phyloP scores from a whole-genome alignment of 2,113 vertebrate species.

The Corydoras maculifer region DNA sequence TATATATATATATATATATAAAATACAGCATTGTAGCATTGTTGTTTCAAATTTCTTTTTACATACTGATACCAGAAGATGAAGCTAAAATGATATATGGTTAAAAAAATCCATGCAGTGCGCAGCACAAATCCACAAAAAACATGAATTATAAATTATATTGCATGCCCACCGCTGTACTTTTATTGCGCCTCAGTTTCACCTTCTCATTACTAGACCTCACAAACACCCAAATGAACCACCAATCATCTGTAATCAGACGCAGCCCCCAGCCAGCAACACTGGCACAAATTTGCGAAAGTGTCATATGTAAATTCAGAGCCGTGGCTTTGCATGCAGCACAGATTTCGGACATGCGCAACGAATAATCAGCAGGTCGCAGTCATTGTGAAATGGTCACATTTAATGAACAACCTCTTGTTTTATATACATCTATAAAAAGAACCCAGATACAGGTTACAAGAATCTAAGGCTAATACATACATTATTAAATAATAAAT shows the following conservation, averaged over 20 bases:
- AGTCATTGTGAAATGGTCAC: conserved; percentile 77
- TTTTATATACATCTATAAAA: conserved; percentile 83
- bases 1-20: no score
- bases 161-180: not conserved
- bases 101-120: no score
- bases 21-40: no score
- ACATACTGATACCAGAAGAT: no score
- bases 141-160: conserved; percentile 9
- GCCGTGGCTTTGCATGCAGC: no score
- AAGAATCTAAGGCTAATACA: conserved; percentile 78
- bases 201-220: conserved; percentile 2
- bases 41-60: no score
- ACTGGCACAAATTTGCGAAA: conserved; percentile 10
- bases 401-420: conserved; percentile 79
- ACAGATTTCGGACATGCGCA: no score
- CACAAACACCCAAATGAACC: conserved; percentile 19
- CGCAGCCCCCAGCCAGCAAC: conserved; percentile 1
- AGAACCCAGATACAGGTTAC: conserved; percentile 75
- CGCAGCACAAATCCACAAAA: not conserved
- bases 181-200: conserved; percentile 1
- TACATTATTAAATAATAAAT: conserved; percentile 82
- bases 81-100: no score
- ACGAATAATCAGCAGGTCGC: conserved; percentile 35
- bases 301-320: no score
- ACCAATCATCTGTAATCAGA: conserved; percentile 19